Evolutionary conservation across 2,113 vertebrate genomes (phyloP), one percentile per base, ranked within the genome.

Genomic region (Gallinago media): DNA sequence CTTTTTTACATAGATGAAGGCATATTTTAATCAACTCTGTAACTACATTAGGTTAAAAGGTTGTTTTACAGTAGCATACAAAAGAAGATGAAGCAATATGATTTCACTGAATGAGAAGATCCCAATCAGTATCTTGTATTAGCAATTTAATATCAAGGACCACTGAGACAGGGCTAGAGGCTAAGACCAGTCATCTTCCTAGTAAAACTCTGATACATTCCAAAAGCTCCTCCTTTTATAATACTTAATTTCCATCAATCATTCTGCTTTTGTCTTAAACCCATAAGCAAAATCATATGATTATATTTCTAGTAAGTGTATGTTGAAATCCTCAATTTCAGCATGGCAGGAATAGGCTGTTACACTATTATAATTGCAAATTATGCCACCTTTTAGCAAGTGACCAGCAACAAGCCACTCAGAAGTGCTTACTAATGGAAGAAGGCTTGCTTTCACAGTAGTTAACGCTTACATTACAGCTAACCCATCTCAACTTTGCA

Each of bases 81-180:
- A 59, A 92, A 94, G 56, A 65, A 21, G 65, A 89, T 5, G 56
- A 82, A 94, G 44, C 46, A 94, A 31, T n/a, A 88, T 0, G 3
- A 78, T 49, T 89, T 76, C 46, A 36, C 25, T 79, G 49, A 79
- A 82, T 19, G 7, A 19, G 29, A 76, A 82, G 49, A 85, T 67
- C 25, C 47, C 87, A 27, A 94, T 87, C 72, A 77, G 68, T 49
- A 75, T 31, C 27, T 82, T 16, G n/a, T 76, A 87, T 78, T 62
- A 88, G 44, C 54, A 89, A 73, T 68, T 91, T 89, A 75, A 82
- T 76, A 92, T 58, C 40, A 42, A 75, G 79, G 49, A 85, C 23
- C 63, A 85, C 68, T 10, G 58, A 85, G 49, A 32, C 6, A 40
- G 29, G 12, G 61, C 18, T 85, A 56, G n/a, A 81, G 54, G 65